These are phyloP conservation scores for Meloidogyne floridensis DNA, from an alignment of 1,140 invertebrate species.

Conservation along the genomic window DNA sequence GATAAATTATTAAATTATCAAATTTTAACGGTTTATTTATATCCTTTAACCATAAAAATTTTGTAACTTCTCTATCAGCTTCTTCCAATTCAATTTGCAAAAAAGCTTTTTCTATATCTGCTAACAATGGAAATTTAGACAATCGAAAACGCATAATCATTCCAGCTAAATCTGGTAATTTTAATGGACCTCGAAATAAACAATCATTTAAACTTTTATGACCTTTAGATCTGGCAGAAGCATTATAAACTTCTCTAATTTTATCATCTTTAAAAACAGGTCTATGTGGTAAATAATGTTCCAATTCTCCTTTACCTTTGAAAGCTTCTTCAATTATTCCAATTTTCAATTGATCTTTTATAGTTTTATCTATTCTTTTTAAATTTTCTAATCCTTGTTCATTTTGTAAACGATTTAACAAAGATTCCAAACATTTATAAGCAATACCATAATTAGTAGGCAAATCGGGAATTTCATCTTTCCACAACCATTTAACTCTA, in stretches of 20 bases:
- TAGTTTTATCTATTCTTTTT: constrained; percentile 4
- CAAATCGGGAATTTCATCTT: constrained; percentile 19
- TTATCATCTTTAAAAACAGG: background rate
- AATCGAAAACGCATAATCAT: constrained; percentile 42
- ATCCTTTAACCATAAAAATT: constrained; percentile 48
- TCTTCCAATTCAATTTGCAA: constrained; percentile 37
- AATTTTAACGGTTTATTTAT: background rate
- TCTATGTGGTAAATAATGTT: constrained; percentile 21
- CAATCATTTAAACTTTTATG: constrained; percentile 63
- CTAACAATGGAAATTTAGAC: background rate
- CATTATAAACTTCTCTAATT: constrained; percentile 28
- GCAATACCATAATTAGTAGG: constrained; percentile 21
- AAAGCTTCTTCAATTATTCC: constrained; percentile 17
- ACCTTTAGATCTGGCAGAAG: constrained; percentile 49
- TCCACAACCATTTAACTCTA: constrained; percentile 30
- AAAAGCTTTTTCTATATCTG: constrained; percentile 51
- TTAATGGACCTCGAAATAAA: constrained; percentile 38
- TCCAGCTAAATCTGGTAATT: constrained; percentile 42
- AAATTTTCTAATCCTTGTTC: background rate
- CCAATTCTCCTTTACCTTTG: background rate
- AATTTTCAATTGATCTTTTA: background rate
- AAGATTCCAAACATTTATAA: constrained; percentile 10
- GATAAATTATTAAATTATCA: constrained; percentile 27
- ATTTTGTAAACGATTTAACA: constrained; percentile 5
- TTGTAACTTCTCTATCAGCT: constrained; percentile 32